Conservation (phyloP, 2,888 invertebrate species). For the Melieria crassipennis region DNA sequence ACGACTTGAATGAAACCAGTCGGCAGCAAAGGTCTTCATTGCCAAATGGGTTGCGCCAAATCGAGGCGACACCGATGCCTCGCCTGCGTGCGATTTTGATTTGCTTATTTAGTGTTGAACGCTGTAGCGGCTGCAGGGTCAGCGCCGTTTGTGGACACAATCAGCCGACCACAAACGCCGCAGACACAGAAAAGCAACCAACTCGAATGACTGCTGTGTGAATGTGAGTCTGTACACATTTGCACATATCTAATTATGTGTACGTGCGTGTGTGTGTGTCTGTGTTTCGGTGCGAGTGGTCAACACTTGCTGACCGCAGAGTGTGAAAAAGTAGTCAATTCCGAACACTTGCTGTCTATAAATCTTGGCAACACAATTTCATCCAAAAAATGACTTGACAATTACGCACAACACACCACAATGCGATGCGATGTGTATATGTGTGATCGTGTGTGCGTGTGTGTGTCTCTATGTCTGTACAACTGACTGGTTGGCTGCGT, state of each 20-base stretch:
- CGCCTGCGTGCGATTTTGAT: too few species aligned
- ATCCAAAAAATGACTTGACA: conserved; percentile 10
- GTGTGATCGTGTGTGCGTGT: not conserved
- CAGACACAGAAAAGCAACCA: too few species aligned
- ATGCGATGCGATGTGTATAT: not conserved
- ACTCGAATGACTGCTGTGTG: not conserved
- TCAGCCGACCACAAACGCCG: too few species aligned
- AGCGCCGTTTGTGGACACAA: too few species aligned
- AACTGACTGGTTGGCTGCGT: not conserved
- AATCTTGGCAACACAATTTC: not conserved
- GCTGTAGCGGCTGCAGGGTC: too few species aligned
- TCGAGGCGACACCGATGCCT: too few species aligned
- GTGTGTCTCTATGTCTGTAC: not conserved
- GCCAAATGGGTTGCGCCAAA: too few species aligned
- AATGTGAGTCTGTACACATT: not conserved
- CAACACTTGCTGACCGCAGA: conserved; percentile 1
- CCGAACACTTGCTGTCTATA: not conserved
- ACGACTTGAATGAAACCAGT: too few species aligned
- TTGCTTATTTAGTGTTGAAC: too few species aligned
- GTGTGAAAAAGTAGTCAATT: conserved; percentile 11
- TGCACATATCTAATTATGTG: not conserved
- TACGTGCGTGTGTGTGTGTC: not conserved
- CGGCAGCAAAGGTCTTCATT: too few species aligned
- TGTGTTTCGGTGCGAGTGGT: not conserved
- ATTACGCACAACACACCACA: not conserved